A percentile compares a stretch with the other conserved stretches of the same genome.
Evolutionary conservation across 1,140 invertebrate species (phyloP).

Genomic region (Philaenus spumarius): DNA sequence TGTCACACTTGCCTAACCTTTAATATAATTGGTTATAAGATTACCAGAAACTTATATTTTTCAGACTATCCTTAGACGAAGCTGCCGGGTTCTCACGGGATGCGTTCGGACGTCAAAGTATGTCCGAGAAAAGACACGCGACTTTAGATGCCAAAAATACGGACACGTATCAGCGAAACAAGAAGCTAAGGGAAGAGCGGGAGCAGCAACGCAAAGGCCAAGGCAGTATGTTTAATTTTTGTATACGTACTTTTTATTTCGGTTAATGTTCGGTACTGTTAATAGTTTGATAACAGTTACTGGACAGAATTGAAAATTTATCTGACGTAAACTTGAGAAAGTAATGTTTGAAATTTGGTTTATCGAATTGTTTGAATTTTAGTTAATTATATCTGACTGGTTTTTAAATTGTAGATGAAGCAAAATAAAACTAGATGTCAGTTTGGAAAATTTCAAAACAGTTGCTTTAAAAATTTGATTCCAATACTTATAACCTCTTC

Average conservation of each 20-base stretch:
- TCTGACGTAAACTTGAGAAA: no score
- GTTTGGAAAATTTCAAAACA: no score
- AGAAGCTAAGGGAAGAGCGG: constrained; percentile 65
- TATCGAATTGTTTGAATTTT: no score
- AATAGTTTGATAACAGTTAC: background rate
- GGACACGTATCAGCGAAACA: constrained; percentile 91
- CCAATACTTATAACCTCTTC: no score
- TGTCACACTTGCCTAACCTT: no score
- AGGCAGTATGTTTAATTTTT: constrained; percentile 14
- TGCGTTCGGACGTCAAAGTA: constrained; percentile 89
- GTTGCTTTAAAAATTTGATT: no score
- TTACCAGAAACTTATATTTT: no score
- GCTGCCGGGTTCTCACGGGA: constrained; percentile 72
- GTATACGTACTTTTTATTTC: background rate
- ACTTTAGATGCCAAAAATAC: constrained; percentile 90
- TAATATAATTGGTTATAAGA: no score
- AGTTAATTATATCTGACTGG: no score
- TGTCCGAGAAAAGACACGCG: constrained; percentile 95
- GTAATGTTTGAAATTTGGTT: no score
- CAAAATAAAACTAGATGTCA: no score
- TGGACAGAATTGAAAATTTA: background rate
- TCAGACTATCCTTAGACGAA: constrained; percentile 58
- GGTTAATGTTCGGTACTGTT: background rate
- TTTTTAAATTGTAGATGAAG: no score
- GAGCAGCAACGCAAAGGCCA: constrained; percentile 32